A percentile compares a stretch with the other conserved stretches of the same genome.
phyloP scores from a whole-genome alignment of 64 coral and sea anemone species.

The Porites lutea region DNA sequence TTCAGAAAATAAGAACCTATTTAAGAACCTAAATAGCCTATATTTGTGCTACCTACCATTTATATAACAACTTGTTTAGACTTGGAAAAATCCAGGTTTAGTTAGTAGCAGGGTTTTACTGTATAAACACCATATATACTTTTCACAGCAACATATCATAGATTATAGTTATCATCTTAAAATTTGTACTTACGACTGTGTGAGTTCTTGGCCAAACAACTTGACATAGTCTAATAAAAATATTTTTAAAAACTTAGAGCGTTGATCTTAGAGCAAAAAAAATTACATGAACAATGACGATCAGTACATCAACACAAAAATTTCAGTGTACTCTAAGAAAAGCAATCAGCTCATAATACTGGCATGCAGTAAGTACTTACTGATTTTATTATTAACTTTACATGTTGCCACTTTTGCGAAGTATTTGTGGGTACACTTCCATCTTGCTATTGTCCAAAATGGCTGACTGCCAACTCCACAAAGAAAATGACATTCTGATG shows the following conservation, averaged over 20 bases:
- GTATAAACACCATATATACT: too few relatives aligned
- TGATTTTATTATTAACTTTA: conserved; percentile 76
- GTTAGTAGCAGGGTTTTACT: too few relatives aligned
- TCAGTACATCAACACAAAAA: too few relatives aligned
- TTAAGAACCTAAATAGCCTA: too few relatives aligned
- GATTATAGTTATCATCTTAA: too few relatives aligned
- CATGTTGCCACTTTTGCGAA: conserved; percentile 77
- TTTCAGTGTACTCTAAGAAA: too few relatives aligned
- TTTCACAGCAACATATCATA: too few relatives aligned
- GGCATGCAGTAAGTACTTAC: conserved; percentile 14
- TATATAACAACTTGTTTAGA: too few relatives aligned
- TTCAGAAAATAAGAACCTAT: too few relatives aligned
- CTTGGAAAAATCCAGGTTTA: too few relatives aligned
- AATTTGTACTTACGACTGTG: conserved; percentile 63
- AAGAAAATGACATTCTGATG: conserved; percentile 82
- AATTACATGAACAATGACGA: not conserved
- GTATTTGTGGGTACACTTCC: conserved; percentile 74
- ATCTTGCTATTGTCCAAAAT: conserved; percentile 66
- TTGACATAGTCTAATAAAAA: conserved; percentile 79
- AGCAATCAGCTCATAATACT: too few relatives aligned
- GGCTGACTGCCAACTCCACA: conserved; percentile 67
- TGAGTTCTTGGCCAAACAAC: conserved; percentile 83
- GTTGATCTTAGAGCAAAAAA: not conserved
- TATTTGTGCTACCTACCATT: too few relatives aligned
- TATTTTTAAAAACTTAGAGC: not conserved